A percentile compares a stretch with the other conserved stretches of the same genome.
Evolutionary conservation across 37 sponge, comb jelly and placozoan species (phyloP).

Genomic region (Aphrocallistes beatrix): DNA sequence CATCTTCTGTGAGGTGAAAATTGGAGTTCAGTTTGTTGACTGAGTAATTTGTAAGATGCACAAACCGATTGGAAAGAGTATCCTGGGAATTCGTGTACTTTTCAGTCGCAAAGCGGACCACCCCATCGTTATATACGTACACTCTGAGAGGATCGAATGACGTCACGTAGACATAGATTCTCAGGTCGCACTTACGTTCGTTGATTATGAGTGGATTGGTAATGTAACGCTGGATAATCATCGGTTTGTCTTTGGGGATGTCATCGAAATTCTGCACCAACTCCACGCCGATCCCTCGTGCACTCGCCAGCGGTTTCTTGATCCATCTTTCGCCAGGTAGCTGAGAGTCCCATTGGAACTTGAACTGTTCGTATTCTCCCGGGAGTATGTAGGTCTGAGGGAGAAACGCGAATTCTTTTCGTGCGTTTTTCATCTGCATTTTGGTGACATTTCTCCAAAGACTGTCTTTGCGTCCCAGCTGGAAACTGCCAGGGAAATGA

Average conservation of each 20-base stretch:
- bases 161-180: slow-evolving; percentile 85
- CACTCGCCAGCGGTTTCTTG: slow-evolving; percentile 80
- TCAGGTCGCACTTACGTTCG: slow-evolving; percentile 86
- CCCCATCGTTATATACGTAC: slow-evolving; percentile 83
- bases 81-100: slow-evolving; percentile 79
- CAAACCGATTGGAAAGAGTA: slow-evolving; percentile 61
- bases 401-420: slow-evolving; percentile 62
- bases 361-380: slow-evolving; percentile 44
- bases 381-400: slow-evolving; percentile 89
- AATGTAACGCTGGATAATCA: slow-evolving; percentile 75
- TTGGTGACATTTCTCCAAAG: slow-evolving; percentile 75
- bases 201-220: slow-evolving; percentile 72
- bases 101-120: slow-evolving; percentile 78
- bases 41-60: slow-evolving; percentile 77
- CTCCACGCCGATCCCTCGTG: slow-evolving; percentile 82
- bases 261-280: slow-evolving; percentile 65
- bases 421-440: slow-evolving; percentile 31
- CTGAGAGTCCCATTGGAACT: slow-evolving; percentile 60
- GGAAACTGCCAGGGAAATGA: slow-evolving; percentile 88
- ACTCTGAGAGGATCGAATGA: slow-evolving; percentile 84
- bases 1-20: background rate
- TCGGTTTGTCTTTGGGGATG: slow-evolving; percentile 61
- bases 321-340: slow-evolving; percentile 74
- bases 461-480: slow-evolving; percentile 92
- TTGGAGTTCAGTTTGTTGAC: background rate